phyloP scores from a whole-genome alignment of 2,113 vertebrate genomes.

The Tragulus kanchil region DNA sequence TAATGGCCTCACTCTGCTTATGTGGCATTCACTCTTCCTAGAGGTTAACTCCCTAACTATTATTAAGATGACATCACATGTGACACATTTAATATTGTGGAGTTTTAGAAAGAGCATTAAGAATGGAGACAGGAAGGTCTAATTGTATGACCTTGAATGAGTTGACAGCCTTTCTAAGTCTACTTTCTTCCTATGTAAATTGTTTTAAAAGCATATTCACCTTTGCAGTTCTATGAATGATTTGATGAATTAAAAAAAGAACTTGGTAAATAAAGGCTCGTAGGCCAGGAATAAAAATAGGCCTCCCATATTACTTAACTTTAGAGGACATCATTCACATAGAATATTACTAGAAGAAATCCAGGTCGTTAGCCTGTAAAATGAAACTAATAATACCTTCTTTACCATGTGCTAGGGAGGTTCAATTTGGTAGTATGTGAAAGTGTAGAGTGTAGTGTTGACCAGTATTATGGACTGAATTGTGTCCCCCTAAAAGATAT shows the following conservation, averaged over 20 bases:
- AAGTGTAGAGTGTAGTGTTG: background rate
- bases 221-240: background rate
- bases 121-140: background rate
- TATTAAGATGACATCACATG: constrained; percentile 22
- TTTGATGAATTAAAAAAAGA: background rate
- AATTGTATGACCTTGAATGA: constrained; percentile 37
- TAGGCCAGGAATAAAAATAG: constrained; percentile 43
- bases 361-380: background rate
- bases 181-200: constrained; percentile 23
- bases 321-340: background rate
- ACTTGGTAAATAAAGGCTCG: background rate
- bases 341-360: constrained; percentile 13
- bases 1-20: background rate
- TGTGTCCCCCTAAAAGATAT: background rate
- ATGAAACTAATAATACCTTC: background rate
- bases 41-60: background rate
- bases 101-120: background rate
- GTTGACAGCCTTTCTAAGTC: background rate
- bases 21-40: background rate
- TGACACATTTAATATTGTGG: background rate
- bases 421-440: background rate
- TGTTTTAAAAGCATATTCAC: constrained; percentile 32
- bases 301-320: background rate
- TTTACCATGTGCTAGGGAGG: background rate
- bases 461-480: background rate